Conservation (phyloP, 2,113 vertebrate species). For the Platysteira castanea region DNA sequence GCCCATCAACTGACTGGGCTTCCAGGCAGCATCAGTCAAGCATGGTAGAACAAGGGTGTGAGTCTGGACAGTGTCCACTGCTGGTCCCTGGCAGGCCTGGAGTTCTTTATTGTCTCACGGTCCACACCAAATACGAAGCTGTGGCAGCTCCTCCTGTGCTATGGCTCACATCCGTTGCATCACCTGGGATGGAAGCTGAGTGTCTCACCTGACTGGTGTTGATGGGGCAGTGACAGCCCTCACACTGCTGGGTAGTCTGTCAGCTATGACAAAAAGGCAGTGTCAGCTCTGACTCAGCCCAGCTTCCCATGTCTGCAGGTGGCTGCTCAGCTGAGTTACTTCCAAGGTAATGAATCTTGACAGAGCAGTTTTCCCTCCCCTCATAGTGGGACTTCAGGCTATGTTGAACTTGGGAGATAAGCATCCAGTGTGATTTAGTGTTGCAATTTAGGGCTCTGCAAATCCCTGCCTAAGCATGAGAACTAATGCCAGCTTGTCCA, state of each 20-base stretch:
- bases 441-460: background rate
- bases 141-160: background rate
- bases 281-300: background rate
- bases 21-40: background rate
- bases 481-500: conserved; percentile 18
- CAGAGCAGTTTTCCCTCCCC: background rate
- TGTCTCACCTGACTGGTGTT: background rate
- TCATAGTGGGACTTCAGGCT: background rate
- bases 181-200: background rate
- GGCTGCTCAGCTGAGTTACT: background rate
- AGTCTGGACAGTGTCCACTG: background rate
- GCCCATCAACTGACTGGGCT: background rate
- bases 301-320: background rate
- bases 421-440: background rate
- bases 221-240: background rate
- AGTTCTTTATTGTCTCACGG: background rate
- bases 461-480: background rate
- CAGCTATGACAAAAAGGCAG: background rate
- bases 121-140: background rate
- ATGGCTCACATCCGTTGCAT: background rate
- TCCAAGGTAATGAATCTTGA: background rate
- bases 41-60: background rate
- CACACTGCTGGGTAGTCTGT: background rate
- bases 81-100: background rate
- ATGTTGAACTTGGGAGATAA: background rate